Evolutionary conservation across 2,113 vertebrate species (phyloP), one percentile per base, ranked within the genome.

Genomic region (Chloropsis hardwickii): DNA sequence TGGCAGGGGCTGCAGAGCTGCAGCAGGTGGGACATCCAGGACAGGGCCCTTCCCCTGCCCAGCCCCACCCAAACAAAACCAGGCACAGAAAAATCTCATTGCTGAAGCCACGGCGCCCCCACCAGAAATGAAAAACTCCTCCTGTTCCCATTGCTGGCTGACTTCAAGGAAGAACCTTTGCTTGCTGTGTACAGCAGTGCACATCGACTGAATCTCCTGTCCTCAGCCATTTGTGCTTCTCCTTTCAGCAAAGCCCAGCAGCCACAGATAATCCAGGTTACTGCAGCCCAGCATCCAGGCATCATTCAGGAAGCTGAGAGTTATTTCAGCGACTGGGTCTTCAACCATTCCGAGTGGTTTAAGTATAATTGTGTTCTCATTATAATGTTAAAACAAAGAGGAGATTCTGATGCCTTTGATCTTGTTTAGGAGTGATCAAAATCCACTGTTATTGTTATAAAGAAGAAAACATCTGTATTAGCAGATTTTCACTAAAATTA

Each of bases 401-500:
- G 13, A 57, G 40, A 62, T 29, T 42, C 44, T 50, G 57, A 56
- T 2, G 7, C 35, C 81, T 85, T 92, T 81, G 56, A 84, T 82
- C 69, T 81, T 79, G 74, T 85, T 84, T 62, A 70, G 56, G 62
- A 67, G 48, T 9, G 35, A 94, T 86, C 61, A 81, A 67, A 73
- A 81, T 71, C 39, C 77, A 57, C 62, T 72, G 44, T 56, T 88
- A 53, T 25, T 80, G 23, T 81, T 64, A 60, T 37, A 82, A 77
- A 60, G 58, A 60, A 67, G 54, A 76, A 88, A 94, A 88, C 57
- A 82, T 60, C 86, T 72, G 44, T 48, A 80, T 77, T 77, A 86
- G 77, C 81, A 92, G 82, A 57, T 90, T 86, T 86, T 31, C 71
- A 35, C 45, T 78, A 11, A 77, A 89, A 94, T 73, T 37, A 80